Evolutionary conservation across 2,888 invertebrate species (phyloP), one percentile per base, ranked within the genome.

Genomic region (Graphium colonna): DNA sequence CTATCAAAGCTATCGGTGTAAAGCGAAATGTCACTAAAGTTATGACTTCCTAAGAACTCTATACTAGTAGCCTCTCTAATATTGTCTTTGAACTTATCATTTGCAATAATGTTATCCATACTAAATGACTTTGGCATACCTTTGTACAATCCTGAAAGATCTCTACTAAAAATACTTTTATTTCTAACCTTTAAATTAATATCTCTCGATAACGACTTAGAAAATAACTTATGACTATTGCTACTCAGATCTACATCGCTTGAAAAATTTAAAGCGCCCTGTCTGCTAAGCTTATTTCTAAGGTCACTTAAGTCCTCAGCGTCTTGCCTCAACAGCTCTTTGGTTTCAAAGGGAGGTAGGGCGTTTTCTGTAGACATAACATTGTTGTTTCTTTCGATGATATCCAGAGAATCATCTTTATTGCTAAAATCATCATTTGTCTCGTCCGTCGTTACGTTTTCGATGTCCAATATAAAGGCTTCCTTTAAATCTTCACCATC

Each of bases 101-200:
- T 70, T 33, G 58, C 63, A 60, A 75, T 74, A 7, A 90, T 63
- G 66, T 86, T 80, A 55, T 90, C 90, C 69, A 77, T 68, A 67
- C 90, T 90, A 43, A 75, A 82, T 4, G 87, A 75, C 60, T 90
- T 90, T 26, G 79, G 79, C 74, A 82, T 89, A n/a, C 87, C 86
- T 43, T 85, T 82, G 54, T 73, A 85, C 47, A 79, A 68, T 18
- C 75, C 77, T 43, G 76, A 77, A 13, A 77, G 64, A 62, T 72
- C 78, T 66, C 68, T 75, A 48, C 71, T 75, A 49, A 80, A 82
- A 52, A 76, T 73, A n/a, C 71, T 77, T 59, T 67, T 72, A 33
- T 71, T 67, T 67, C 66, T 72, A 12, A 63, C 60, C 12, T 36
- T 36, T 58, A 62, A 69, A 18, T 61, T 59, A 12, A 58, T 10